These are phyloP conservation scores for Paedocypris micromegethes DNA, from an alignment of 2,797 vertebrate genomes.

Conservation along the genomic window DNA sequence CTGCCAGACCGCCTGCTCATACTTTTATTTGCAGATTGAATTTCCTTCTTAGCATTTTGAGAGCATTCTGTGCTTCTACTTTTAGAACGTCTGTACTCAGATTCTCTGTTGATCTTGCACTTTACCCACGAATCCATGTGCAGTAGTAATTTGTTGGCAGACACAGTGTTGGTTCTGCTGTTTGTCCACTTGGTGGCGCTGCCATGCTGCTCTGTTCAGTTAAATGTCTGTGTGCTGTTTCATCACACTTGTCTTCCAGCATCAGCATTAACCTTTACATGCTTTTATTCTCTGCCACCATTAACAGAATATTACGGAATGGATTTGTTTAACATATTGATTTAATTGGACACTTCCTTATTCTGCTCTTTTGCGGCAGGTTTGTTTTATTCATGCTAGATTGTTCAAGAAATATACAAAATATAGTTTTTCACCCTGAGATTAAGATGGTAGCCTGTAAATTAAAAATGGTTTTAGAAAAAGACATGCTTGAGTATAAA, in stretches of 20 bases:
- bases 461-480: no score
- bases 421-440: no score
- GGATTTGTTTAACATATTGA: no score
- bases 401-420: no score
- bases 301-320: no score
- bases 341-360: no score
- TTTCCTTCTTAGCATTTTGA: slow-evolving; percentile 55
- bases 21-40: slow-evolving; percentile 58
- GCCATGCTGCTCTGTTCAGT: slow-evolving; percentile 50
- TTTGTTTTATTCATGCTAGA: no score
- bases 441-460: no score
- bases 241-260: not conserved
- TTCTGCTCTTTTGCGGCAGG: no score
- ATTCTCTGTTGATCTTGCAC: slow-evolving; percentile 67
- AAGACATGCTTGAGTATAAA: no score
- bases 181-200: slow-evolving; percentile 82
- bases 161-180: slow-evolving; percentile 39
- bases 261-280: not conserved
- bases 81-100: slow-evolving; percentile 48
- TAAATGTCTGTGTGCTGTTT: not conserved
- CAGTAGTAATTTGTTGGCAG: slow-evolving; percentile 71
- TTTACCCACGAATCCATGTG: slow-evolving; percentile 56
- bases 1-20: slow-evolving; percentile 37
- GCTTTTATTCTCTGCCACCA: not conserved
- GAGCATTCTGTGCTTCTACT: slow-evolving; percentile 58